These are phyloP conservation scores for Synodontis membranacea DNA, from an alignment of 2,113 vertebrate species.

Conservation along the genomic window DNA sequence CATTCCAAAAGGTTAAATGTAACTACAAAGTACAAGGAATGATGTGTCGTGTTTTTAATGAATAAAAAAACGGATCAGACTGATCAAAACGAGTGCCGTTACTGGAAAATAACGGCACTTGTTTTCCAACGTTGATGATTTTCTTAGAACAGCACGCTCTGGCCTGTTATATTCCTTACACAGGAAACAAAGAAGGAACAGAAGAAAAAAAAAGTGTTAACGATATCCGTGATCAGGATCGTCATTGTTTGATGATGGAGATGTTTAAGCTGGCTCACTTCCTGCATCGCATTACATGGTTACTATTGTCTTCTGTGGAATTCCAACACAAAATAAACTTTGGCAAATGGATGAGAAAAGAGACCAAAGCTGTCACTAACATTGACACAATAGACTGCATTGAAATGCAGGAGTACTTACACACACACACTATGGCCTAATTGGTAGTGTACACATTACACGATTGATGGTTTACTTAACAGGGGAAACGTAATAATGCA, in stretches of 20 bases:
- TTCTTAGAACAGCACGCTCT: neutral
- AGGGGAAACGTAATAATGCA: neutral
- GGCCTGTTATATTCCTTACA: neutral
- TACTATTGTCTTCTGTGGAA: neutral
- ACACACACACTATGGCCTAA: neutral
- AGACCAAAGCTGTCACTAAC: slow-evolving; percentile 27
- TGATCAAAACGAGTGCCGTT: neutral
- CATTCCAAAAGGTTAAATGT: neutral
- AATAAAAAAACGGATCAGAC: neutral
- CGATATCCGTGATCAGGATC: neutral
- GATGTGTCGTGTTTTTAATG: neutral
- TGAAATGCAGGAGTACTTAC: slow-evolving; percentile 4
- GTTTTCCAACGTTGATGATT: neutral
- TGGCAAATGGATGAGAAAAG: neutral
- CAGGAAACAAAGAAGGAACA: neutral
- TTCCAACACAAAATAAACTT: neutral
- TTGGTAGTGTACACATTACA: slow-evolving; percentile 6
- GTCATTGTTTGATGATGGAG: neutral
- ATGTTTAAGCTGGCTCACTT: neutral
- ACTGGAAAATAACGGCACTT: neutral
- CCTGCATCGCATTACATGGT: neutral
- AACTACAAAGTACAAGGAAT: neutral
- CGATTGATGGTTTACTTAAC: slow-evolving; percentile 30
- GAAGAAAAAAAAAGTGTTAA: neutral
- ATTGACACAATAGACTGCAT: neutral